Base-by-base conservation (phyloP, 2,797 vertebrate genomes). In the Mycteria americana region DNA sequence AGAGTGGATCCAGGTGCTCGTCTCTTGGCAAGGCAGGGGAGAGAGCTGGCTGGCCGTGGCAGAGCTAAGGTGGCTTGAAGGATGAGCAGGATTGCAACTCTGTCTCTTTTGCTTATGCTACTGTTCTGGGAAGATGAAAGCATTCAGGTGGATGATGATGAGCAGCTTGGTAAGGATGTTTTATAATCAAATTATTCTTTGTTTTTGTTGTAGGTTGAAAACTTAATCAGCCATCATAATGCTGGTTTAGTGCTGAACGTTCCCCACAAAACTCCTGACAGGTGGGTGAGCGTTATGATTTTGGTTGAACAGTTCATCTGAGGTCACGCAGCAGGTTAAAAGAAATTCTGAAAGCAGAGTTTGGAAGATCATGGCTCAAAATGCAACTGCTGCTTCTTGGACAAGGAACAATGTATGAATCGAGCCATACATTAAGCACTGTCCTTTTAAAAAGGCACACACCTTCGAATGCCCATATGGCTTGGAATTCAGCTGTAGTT, bases 51-150 rank as follows among this genome's bases (percentile, higher is more conserved):
- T n/a, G 41, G 46, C 72, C 7, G 0, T 2, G 18, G 43, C 62
- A 43, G 68, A 53, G 63, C 28, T 18, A 12, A 33, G 28, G 67
- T 16, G 67, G 41, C 37, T 73, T 23, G 35, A 50, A 60, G 60
- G 56, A 10, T 8, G 31, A 76, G 77, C 13, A 23, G 28, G 18
- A 30, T 7, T 53, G 37, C 33, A 54, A 6, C 8, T 63, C 2
- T 0, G 18, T 11, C 5, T 3, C 1, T 75, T 79, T 62, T 46
- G 4, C 13, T 62, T 43, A 6, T 9, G 10, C 53, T 37, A 1
- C 30, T 23, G 12, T 16, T 51, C 35, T 50, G 53, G 54, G 31
- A 60, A 85, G 82, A 17, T 72, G 53, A 28, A 85, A 46, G 18
- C 78, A 11, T 62, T 62, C 56, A 54, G 56, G 50, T 80, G 37